These are phyloP conservation scores for Dendrolimus houi DNA, from an alignment of 2,888 invertebrate species.

Conservation along the genomic window DNA sequence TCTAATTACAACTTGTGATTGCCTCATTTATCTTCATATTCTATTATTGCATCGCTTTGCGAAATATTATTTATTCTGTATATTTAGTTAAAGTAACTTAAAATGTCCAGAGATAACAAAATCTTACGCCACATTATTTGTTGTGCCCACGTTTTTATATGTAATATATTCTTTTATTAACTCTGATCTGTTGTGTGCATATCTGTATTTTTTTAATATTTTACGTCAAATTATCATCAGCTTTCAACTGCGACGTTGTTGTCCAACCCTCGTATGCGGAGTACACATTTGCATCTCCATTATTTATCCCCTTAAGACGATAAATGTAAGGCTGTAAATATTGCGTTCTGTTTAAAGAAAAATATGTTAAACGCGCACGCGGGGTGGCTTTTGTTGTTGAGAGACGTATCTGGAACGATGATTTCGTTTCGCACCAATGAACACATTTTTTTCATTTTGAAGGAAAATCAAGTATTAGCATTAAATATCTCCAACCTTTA, in stretches of 20 bases:
- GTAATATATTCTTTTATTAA: background rate
- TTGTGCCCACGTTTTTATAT: background rate
- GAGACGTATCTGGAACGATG: conserved; percentile 59
- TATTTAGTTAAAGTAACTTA: too few relatives aligned
- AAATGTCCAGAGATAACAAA: too few relatives aligned
- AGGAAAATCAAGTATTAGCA: conserved; percentile 53
- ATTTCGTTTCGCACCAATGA: conserved; percentile 63
- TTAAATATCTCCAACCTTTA: conserved; percentile 50
- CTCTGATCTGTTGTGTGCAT: conserved; percentile 5
- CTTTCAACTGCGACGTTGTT: conserved; percentile 26
- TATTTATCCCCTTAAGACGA: conserved; percentile 57
- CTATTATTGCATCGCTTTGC: too few relatives aligned
- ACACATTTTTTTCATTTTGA: conserved; percentile 59
- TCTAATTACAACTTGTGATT: too few relatives aligned
- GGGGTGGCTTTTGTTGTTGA: conserved; percentile 53
- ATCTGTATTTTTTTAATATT: conserved; percentile 20
- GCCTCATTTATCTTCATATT: too few relatives aligned
- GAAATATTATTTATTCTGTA: too few relatives aligned
- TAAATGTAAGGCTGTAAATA: conserved; percentile 51
- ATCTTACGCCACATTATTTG: background rate
- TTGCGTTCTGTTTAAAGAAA: conserved; percentile 53
- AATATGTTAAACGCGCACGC: conserved; percentile 61
- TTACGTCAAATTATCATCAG: conserved; percentile 42
- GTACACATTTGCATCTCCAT: conserved; percentile 50
- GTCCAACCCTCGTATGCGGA: conserved; percentile 34